Evolutionary conservation across 2,888 invertebrate species (phyloP).

Genomic region (Leucophenga montana): DNA sequence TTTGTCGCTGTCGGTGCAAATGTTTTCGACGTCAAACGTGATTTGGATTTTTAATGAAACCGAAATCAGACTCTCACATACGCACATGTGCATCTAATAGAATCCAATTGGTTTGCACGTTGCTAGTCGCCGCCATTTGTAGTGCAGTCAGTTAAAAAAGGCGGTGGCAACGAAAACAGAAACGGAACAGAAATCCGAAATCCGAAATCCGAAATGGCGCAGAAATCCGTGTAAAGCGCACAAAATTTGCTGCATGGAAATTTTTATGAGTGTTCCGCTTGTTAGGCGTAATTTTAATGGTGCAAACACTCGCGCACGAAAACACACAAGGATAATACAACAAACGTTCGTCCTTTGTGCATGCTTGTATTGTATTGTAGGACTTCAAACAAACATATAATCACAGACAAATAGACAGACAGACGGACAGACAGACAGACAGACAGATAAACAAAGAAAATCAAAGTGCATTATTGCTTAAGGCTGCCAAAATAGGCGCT

Average conservation of each 20-base stretch:
- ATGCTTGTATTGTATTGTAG: not conserved
- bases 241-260: conserved; percentile 30
- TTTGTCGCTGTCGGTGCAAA: conserved; percentile 36
- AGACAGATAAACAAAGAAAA: conserved; percentile 8
- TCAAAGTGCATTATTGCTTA: conserved; percentile 20
- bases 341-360: not conserved
- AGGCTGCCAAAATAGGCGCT: not conserved
- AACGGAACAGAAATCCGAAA: no score
- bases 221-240: not conserved
- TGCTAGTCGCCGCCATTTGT: not conserved
- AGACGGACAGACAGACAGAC: not conserved
- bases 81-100: not conserved
- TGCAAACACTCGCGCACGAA: conserved; percentile 53
- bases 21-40: conserved; percentile 51
- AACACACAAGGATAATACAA: not conserved
- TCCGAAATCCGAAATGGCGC: no score
- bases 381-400: conserved; percentile 13
- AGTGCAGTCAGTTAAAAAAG: conserved; percentile 18
- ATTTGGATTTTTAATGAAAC: conserved; percentile 63
- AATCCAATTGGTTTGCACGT: conserved; percentile 6
- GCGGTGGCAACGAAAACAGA: not conserved
- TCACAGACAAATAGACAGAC: not conserved
- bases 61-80: conserved; percentile 3
- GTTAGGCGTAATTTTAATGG: conserved; percentile 66
- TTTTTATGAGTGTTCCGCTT: conserved; percentile 54